These are phyloP conservation scores for Rynchops niger DNA, from an alignment of 2,113 vertebrate species.

Conservation along the genomic window DNA sequence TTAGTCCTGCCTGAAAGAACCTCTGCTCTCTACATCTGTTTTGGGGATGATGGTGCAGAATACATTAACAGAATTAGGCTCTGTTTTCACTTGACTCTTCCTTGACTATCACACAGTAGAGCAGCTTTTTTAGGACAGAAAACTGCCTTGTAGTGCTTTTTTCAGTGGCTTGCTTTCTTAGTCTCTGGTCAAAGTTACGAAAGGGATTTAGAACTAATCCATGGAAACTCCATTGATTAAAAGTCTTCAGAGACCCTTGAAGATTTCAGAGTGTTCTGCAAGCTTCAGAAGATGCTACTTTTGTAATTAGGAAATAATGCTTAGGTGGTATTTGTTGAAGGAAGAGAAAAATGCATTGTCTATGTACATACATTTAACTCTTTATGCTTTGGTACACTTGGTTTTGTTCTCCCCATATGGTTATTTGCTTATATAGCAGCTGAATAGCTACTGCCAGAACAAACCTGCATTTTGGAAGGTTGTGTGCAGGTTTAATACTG, in stretches of 20 bases:
- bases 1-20: background rate
- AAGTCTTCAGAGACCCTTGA: background rate
- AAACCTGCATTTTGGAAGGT: background rate
- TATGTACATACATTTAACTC: background rate
- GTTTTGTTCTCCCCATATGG: background rate
- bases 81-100: background rate
- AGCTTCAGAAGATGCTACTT: background rate
- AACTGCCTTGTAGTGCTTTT: background rate
- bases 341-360: background rate
- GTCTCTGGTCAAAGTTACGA: background rate
- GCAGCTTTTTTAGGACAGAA: background rate
- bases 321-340: background rate
- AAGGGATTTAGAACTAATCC: background rate
- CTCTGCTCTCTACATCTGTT: background rate
- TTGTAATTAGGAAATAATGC: background rate
- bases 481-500: background rate
- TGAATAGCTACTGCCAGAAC: background rate
- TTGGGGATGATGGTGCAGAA: background rate
- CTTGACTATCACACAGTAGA: background rate
- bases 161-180: background rate
- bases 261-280: background rate
- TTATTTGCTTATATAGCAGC: background rate
- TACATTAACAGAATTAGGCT: background rate
- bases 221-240: background rate
- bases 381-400: background rate